phyloP scores from a whole-genome alignment of 23 tunicate species.

The Trididemnum miniatum region DNA sequence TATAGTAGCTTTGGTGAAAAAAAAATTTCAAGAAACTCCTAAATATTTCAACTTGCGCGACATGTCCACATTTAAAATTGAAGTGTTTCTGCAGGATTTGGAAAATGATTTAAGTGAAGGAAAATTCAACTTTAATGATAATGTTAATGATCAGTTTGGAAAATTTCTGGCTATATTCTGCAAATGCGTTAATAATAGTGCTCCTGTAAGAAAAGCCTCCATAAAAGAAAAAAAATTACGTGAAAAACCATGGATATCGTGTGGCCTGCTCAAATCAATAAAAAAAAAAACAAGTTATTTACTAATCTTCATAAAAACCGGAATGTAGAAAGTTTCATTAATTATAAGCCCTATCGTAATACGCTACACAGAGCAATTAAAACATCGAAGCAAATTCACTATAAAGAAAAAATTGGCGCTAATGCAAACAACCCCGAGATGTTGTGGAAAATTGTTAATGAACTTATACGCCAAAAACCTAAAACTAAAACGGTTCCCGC shows the following conservation, averaged over 20 bases:
- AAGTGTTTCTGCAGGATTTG: not conserved
- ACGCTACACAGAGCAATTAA: not conserved
- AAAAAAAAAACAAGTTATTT: not conserved
- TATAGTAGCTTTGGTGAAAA: not conserved
- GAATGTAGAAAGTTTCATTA: no score
- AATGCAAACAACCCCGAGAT: not conserved
- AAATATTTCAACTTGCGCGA: no score
- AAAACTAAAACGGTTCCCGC: not conserved
- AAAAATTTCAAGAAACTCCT: no score
- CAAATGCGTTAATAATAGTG: not conserved
- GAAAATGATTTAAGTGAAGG: not conserved
- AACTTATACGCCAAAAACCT: not conserved
- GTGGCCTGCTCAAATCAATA: not conserved
- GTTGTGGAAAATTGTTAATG: not conserved
- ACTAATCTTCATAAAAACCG: not conserved
- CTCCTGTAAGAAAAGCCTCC: not conserved
- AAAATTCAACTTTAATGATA: not conserved
- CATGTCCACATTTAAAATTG: not conserved
- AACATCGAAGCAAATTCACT: not conserved
- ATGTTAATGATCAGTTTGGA: not conserved
- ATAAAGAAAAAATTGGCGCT: not conserved
- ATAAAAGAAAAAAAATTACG: not conserved
- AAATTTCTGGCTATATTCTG: not conserved
- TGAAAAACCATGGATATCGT: not conserved
- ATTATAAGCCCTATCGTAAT: not conserved